Evolutionary conservation across 2,888 invertebrate genomes (phyloP), one percentile per base, ranked within the genome.

Genomic region (Itoplectis maculator): DNA sequence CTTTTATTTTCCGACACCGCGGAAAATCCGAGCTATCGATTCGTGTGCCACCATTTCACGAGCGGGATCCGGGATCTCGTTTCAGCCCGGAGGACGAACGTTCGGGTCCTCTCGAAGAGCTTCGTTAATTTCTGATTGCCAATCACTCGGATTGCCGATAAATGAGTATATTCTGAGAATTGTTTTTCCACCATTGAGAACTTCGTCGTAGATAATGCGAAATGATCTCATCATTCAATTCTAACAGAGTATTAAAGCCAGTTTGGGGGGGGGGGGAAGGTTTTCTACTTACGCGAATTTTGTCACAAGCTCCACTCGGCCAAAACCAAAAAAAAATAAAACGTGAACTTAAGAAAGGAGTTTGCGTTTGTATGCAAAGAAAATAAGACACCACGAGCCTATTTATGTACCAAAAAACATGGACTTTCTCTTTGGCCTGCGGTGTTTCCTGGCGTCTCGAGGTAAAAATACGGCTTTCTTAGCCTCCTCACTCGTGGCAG

Each of bases 21-120:
- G 59, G 29, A 29, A 72, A 72, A 72, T 72, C 59, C 56, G 15
- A 59, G 23, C 42, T 54, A 59, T 72, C 72, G 72, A 59, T 59
- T 72, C 18, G 45, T 29, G 9, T 15, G n/a, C 72, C 11, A 18
- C 15, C 37, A 40, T 23, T 51, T 51, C 13, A n/a, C 40, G 68
- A 37, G 29, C 2, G 42, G 7, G 42, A 13, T 29, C n/a, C n/a
- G 13, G 29, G n/a, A 29, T 59, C 29, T 59, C 35, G 20, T 45
- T 35, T 49, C 18, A 15, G 9, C 7, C 6, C 2, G 8, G 56
- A 29, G 45, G 29, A 42, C 70, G 59, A 42, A 13, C 56, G 45
- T 11, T 29, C 29, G 9, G 9, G 1, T 18, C 5, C 61, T 63
- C 4, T 18, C 9, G 11, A 13, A 2, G 61, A 42, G 40, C 3